Conservation (phyloP, 92 coral and sea anemone species). For the Parazoanthus atlanticus region DNA sequence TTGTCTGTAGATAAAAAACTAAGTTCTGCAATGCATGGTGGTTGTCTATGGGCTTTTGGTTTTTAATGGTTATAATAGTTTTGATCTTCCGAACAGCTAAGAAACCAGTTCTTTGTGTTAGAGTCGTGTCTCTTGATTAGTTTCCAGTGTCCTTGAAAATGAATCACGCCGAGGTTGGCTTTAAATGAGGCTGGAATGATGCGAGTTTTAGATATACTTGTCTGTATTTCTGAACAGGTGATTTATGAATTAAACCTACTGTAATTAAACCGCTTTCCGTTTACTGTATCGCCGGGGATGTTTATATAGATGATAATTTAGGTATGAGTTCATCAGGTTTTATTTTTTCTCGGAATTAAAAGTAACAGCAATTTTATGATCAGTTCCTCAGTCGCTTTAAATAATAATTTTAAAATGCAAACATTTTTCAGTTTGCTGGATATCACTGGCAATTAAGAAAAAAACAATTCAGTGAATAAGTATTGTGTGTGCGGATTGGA, state of each 20-base stretch:
- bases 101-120: too few relatives aligned
- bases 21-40: too few relatives aligned
- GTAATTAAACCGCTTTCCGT: not conserved
- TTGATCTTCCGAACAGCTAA: too few relatives aligned
- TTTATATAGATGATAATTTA: not conserved
- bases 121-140: too few relatives aligned
- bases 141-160: not conserved
- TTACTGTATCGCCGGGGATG: not conserved
- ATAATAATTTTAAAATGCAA: not conserved
- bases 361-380: not conserved
- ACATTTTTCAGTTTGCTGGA: not conserved
- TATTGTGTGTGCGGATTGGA: conserved; percentile 12
- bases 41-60: too few relatives aligned
- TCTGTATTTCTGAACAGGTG: not conserved
- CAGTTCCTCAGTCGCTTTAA: not conserved
- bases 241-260: not conserved
- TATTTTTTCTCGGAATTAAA: not conserved
- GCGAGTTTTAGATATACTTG: not conserved
- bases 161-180: not conserved
- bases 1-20: too few relatives aligned
- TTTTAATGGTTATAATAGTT: too few relatives aligned
- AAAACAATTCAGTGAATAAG: not conserved
- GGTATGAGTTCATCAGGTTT: not conserved
- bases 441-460: not conserved
- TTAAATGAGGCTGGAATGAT: not conserved